Percentiles rank a stretch among this genome's conserved stretches.
phyloP scores from a whole-genome alignment of 2,888 invertebrate genomes.

The Andricus curvator region DNA sequence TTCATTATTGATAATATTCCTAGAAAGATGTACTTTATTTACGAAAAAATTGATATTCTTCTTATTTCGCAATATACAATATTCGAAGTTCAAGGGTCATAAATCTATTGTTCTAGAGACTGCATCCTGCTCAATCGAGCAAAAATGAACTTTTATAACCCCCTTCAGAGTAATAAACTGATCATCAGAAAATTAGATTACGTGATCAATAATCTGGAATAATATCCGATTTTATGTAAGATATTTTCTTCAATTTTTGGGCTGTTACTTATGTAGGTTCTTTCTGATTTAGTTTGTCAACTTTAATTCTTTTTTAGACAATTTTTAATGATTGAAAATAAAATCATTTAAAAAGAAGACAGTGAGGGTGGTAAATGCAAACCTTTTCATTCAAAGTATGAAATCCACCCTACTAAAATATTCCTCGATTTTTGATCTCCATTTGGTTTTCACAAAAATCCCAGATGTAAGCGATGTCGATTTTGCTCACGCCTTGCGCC shows the following conservation, averaged over 20 bases:
- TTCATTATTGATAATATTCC: neutral
- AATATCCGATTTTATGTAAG: neutral
- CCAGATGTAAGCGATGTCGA: neutral
- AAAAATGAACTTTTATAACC: neutral
- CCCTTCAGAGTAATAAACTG: neutral
- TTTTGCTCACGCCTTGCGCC: constrained; percentile 10
- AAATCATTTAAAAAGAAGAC: neutral
- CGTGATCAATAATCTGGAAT: neutral
- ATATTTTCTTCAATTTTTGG: neutral
- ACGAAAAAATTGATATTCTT: no score
- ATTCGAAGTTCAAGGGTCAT: neutral
- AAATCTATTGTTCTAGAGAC: neutral
- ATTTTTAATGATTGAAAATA: neutral
- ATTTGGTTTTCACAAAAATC: neutral
- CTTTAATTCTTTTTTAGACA: neutral
- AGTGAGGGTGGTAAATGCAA: neutral
- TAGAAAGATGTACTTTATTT: neutral
- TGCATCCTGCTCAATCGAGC: neutral
- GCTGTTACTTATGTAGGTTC: neutral
- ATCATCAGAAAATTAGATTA: neutral
- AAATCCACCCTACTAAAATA: neutral
- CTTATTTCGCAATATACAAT: no score
- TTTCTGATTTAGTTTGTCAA: neutral
- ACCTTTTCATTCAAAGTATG: neutral
- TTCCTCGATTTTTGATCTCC: neutral